Evolutionary conservation across 2,888 invertebrate species (phyloP).

Genomic region (Eristalis pertinax): DNA sequence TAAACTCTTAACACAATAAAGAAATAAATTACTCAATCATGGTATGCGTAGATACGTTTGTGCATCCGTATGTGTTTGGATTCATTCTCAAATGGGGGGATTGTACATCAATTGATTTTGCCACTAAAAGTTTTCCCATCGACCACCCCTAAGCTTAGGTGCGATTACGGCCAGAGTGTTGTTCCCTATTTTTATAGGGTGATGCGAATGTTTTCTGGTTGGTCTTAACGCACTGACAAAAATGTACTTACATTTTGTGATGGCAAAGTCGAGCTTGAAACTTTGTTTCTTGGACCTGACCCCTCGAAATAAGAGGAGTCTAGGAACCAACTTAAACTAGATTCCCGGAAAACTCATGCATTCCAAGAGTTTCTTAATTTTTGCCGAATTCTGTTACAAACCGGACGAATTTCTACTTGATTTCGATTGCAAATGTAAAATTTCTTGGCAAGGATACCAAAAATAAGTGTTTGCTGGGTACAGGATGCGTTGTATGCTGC

Average conservation of each 20-base stretch:
- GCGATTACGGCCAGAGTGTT: neutral
- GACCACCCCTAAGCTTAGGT: slow-evolving; percentile 46
- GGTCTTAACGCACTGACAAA: neutral
- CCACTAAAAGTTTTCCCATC: slow-evolving; percentile 22
- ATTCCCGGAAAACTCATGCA: no score
- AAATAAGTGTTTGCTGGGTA: no score
- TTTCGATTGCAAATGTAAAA: no score
- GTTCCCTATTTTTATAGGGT: neutral
- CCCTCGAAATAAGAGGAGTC: no score
- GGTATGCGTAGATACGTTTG: slow-evolving; percentile 36
- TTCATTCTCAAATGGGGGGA: slow-evolving; percentile 37
- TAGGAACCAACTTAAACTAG: no score
- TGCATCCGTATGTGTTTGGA: slow-evolving; percentile 30
- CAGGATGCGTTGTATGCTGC: no score
- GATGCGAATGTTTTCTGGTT: neutral
- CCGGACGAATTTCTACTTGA: no score
- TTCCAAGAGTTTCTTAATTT: no score
- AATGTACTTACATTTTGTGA: neutral
- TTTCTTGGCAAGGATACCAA: no score
- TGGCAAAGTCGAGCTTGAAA: no score
- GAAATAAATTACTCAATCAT: slow-evolving; percentile 80
- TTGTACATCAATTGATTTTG: slow-evolving; percentile 49
- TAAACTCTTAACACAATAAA: slow-evolving; percentile 80
- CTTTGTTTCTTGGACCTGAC: no score
- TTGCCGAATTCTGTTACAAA: no score